These are phyloP conservation scores for Thryonomys swinderianus DNA, from an alignment of 2,113 vertebrate genomes.

Conservation along the genomic window DNA sequence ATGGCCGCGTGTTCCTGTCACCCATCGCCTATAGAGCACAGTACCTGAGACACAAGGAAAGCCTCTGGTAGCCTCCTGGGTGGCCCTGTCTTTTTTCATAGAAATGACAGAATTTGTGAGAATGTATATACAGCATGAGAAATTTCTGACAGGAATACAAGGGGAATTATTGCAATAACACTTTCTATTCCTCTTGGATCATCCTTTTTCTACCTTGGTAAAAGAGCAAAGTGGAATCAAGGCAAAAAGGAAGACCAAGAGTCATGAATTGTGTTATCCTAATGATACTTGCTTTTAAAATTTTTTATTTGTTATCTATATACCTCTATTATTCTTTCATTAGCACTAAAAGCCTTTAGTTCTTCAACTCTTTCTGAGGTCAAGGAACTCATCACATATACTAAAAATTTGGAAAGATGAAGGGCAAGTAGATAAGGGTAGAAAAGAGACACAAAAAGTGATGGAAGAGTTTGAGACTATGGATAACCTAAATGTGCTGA, in stretches of 20 bases:
- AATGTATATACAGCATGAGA: not conserved
- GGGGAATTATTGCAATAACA: not conserved
- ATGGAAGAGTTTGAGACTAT: not conserved
- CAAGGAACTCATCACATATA: not conserved
- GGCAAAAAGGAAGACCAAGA: not conserved
- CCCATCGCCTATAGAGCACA: fast-evolving
- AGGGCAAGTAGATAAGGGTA: not conserved
- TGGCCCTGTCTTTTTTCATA: not conserved
- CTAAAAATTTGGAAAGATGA: not conserved
- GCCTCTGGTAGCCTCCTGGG: not conserved
- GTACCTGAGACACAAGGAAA: not conserved
- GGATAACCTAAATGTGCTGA: not conserved
- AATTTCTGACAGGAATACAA: not conserved
- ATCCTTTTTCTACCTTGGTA: not conserved
- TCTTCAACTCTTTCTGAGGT: not conserved
- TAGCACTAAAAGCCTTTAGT: not conserved
- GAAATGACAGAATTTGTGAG: not conserved
- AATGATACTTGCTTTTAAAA: not conserved
- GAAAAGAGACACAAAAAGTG: not conserved
- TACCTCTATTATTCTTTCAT: not conserved
- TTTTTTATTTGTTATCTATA: not conserved
- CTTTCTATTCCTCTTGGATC: not conserved
- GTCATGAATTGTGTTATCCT: not conserved
- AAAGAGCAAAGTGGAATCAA: not conserved
- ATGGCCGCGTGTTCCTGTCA: not conserved